These are phyloP conservation scores for Dicentrarchus labrax DNA, from an alignment of 2,113 vertebrate genomes.

Conservation along the genomic window DNA sequence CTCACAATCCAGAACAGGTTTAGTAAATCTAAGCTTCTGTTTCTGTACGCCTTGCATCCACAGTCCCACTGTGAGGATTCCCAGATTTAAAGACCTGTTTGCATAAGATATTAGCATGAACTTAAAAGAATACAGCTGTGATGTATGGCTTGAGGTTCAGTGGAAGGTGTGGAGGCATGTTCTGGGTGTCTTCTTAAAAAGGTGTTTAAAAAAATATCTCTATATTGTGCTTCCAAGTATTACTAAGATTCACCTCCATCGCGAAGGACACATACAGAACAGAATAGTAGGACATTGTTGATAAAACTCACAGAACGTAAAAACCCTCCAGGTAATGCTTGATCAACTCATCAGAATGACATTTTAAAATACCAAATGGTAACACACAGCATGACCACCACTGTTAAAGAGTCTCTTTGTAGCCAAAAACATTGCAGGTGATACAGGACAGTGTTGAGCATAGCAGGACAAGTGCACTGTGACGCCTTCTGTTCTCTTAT, in stretches of 20 bases:
- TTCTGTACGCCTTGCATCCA: background rate
- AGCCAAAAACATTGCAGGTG: background rate
- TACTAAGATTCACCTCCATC: constrained; percentile 68
- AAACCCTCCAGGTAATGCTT: background rate
- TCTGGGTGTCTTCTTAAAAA: constrained; percentile 54
- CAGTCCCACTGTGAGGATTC: background rate
- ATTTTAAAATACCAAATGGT: constrained; percentile 55
- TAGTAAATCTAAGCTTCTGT: constrained; percentile 15
- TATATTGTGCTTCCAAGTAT: constrained; percentile 73
- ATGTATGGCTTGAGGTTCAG: constrained; percentile 74
- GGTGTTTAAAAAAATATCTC: constrained; percentile 66
- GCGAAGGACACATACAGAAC: constrained; percentile 19
- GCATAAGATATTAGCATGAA: constrained; percentile 68
- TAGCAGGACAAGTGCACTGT: background rate
- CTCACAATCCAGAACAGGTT: constrained; percentile 32
- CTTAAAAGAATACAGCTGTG: constrained; percentile 47
- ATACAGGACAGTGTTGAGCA: background rate
- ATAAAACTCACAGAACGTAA: constrained; percentile 29
- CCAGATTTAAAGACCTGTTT: constrained; percentile 57
- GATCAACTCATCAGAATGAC: constrained; percentile 48
- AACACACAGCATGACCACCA: constrained; percentile 31
- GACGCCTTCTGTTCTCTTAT: background rate
- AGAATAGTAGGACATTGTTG: constrained; percentile 5
- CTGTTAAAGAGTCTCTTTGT: background rate
- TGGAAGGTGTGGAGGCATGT: constrained; percentile 61